A percentile compares a stretch with the other conserved stretches of the same genome.
phyloP scores from a whole-genome alignment of 2,888 invertebrate genomes.

The Dioctria linearis region DNA sequence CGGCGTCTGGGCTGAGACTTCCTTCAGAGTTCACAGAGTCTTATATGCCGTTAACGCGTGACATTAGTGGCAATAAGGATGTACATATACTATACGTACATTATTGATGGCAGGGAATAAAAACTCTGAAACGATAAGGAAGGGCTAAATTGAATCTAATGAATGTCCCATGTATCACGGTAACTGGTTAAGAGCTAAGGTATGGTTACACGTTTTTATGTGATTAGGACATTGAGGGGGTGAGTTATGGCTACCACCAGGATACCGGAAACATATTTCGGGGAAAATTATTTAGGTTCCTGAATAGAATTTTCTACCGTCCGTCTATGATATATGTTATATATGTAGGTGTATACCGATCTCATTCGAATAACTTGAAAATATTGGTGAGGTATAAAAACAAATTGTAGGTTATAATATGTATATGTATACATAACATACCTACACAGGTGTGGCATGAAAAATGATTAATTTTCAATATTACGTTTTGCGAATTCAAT shows the following conservation, averaged over 20 bases:
- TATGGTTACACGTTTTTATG: slow-evolving; percentile 29
- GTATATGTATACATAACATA: too few species aligned
- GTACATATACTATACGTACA: slow-evolving; percentile 4
- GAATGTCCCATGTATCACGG: slow-evolving; percentile 20
- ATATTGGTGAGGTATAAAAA: too few species aligned
- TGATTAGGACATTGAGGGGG: slow-evolving; percentile 34
- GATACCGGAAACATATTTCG: slow-evolving; percentile 31
- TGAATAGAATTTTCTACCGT: slow-evolving; percentile 20
- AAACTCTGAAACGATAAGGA: slow-evolving; percentile 26
- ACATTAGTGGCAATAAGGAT: slow-evolving; percentile 22
- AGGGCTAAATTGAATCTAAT: slow-evolving; percentile 40
- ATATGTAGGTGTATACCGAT: not conserved
- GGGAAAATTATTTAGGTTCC: slow-evolving; percentile 20
- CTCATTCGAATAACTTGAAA: not conserved
- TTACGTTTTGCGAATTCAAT: too few species aligned
- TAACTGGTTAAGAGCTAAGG: not conserved
- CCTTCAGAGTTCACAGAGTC: too few species aligned
- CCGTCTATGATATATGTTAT: too few species aligned
- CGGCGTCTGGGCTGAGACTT: too few species aligned
- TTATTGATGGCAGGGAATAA: slow-evolving; percentile 42
- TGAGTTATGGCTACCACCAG: slow-evolving; percentile 20
- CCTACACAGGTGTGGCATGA: too few species aligned
- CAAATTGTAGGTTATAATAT: too few species aligned
- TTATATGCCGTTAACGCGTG: slow-evolving; percentile 6
- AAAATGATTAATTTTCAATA: too few species aligned